Conservation (phyloP, 2,797 vertebrate species). For the Odontamblyopus lacepedii region DNA sequence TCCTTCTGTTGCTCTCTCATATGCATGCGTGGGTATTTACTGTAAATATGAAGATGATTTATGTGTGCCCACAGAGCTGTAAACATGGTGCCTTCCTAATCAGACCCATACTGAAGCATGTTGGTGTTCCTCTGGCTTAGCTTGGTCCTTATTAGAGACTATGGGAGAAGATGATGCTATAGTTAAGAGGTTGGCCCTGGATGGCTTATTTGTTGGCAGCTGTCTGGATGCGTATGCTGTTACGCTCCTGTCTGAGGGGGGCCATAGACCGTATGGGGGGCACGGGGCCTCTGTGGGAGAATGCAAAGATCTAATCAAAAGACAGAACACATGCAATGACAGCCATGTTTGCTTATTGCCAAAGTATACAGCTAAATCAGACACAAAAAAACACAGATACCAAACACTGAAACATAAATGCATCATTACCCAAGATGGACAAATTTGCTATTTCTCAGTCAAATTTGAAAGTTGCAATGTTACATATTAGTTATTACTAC, state of each 20-base stretch:
- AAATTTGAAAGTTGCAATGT: neutral
- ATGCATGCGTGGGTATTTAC: conserved; percentile 11
- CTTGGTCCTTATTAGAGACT: conserved; percentile 67
- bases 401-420: neutral
- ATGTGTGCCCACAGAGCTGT: conserved; percentile 8
- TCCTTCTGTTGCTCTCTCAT: conserved; percentile 22
- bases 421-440: neutral
- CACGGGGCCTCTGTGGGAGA: conserved; percentile 48
- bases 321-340: conserved; percentile 47
- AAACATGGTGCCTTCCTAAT: conserved; percentile 56
- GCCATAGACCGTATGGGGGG: conserved; percentile 25
- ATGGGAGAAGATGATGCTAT: conserved; percentile 47
- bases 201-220: conserved; percentile 54
- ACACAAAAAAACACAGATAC: conserved; percentile 4
- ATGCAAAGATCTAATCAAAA: conserved; percentile 51
- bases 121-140: conserved; percentile 36
- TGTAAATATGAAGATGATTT: conserved; percentile 26
- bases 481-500: neutral
- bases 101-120: conserved; percentile 46
- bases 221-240: conserved; percentile 26
- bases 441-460: no score
- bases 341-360: conserved; percentile 17
- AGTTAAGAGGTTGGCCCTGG: conserved; percentile 54
- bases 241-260: conserved; percentile 46
- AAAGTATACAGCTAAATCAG: conserved; percentile 1